A percentile compares a stretch with the other conserved stretches of the same genome.
These are phyloP conservation scores for Philaethria dido DNA, from an alignment of 2,888 invertebrate species.

Conservation along the genomic window DNA sequence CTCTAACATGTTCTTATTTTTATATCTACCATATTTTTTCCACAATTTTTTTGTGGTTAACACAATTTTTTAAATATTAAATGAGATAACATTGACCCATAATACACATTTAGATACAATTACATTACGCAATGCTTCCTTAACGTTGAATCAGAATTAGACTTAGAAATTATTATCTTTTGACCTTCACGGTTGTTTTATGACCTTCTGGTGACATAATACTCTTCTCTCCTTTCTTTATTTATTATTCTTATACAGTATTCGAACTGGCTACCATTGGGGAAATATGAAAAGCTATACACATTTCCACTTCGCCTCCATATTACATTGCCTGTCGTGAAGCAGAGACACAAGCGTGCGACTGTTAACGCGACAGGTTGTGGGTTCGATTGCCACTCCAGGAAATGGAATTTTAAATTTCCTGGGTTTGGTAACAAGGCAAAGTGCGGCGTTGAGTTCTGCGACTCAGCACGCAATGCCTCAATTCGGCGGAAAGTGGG, in stretches of 20 bases:
- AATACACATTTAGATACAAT: slow-evolving; percentile 9
- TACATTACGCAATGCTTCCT: slow-evolving; percentile 23
- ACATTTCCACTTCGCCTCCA: no score
- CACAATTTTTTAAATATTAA: not conserved
- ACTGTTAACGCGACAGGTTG: no score
- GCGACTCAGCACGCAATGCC: no score
- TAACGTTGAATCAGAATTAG: slow-evolving; percentile 17
- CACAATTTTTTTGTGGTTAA: not conserved
- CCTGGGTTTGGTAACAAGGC: no score
- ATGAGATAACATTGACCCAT: slow-evolving; percentile 1
- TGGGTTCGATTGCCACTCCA: no score
- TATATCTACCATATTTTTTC: not conserved
- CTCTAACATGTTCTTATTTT: not conserved
- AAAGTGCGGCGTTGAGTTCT: no score
- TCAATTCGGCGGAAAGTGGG: no score
- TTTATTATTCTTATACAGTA: not conserved
- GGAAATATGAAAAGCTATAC: not conserved
- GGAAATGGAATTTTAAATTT: no score
- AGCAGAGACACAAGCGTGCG: no score
- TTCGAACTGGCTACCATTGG: not conserved
- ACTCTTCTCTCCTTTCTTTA: not conserved
- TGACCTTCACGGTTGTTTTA: not conserved
- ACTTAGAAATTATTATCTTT: slow-evolving; percentile 2
- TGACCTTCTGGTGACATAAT: not conserved
- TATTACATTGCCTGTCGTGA: no score